A percentile compares a stretch with the other conserved stretches of the same genome.
Evolutionary conservation across 2,888 invertebrate species (phyloP).

Genomic region (Orchestes rusci): DNA sequence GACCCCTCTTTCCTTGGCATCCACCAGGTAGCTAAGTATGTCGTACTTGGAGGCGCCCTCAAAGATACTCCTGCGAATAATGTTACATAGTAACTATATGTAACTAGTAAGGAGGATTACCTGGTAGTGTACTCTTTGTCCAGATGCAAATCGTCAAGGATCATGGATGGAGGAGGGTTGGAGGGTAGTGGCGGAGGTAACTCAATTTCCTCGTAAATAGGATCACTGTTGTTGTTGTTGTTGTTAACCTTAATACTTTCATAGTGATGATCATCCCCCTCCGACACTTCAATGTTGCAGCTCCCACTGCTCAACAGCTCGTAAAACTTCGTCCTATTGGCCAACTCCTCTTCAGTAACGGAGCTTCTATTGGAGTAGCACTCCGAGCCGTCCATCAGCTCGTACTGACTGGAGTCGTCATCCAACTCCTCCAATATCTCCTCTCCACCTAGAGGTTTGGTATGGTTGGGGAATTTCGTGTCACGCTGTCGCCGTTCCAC

Average conservation of each 20-base stretch:
- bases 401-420: slow-evolving; percentile 56
- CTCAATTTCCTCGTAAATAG: slow-evolving; percentile 73
- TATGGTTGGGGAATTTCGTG: slow-evolving; percentile 44
- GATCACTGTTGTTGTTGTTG: no score
- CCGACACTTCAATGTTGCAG: slow-evolving; percentile 59
- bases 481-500: slow-evolving; percentile 42
- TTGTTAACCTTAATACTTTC: slow-evolving; percentile 62
- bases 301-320: slow-evolving; percentile 62
- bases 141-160: slow-evolving; percentile 56
- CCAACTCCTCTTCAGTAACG: slow-evolving; percentile 54
- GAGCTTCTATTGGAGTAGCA: slow-evolving; percentile 52
- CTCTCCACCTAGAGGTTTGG: slow-evolving; percentile 48
- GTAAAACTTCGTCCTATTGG: slow-evolving; percentile 63
- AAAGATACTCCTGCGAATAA: slow-evolving; percentile 66
- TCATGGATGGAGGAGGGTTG: slow-evolving; percentile 67
- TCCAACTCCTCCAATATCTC: slow-evolving; percentile 38
- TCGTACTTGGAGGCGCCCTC: slow-evolving; percentile 83
- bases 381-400: slow-evolving; percentile 67
- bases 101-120: no score
- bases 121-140: slow-evolving; percentile 63
- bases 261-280: slow-evolving; percentile 62
- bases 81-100: no score
- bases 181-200: slow-evolving; percentile 73
- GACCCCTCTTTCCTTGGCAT: slow-evolving; percentile 71
- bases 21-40: slow-evolving; percentile 81